A percentile compares a stretch with the other conserved stretches of the same genome.
Conservation (phyloP, 2,797 vertebrate genomes). For the Lophius americanus region DNA sequence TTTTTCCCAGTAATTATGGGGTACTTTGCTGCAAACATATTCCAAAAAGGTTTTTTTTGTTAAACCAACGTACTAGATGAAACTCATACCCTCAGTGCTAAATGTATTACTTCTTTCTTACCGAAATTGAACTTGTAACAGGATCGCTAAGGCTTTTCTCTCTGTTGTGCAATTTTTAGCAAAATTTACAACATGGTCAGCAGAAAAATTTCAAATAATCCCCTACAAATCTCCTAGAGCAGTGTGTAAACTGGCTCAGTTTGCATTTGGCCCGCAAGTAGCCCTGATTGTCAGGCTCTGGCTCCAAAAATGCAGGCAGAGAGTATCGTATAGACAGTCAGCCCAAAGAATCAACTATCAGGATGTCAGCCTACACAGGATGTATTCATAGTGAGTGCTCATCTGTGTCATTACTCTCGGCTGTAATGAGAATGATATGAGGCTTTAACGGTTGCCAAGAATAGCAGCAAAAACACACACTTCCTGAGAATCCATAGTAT, state of each 20-base stretch:
- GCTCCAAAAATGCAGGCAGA: constrained; percentile 37
- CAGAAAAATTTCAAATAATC: constrained; percentile 65
- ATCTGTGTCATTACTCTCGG: constrained; percentile 34
- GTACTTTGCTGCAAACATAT: background rate
- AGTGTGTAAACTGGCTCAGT: constrained; percentile 38
- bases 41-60: background rate
- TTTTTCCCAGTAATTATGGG: no score
- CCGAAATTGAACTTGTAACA: constrained; percentile 28
- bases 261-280: constrained; percentile 36
- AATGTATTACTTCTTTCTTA: constrained; percentile 2
- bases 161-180: constrained; percentile 36
- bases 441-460: constrained; percentile 42
- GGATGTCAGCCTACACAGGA: constrained; percentile 65
- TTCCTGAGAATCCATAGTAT: constrained; percentile 28
- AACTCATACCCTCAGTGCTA: background rate
- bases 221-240: constrained; percentile 49
- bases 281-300: constrained; percentile 30
- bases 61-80: background rate
- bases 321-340: constrained; percentile 53
- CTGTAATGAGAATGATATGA: constrained; percentile 57
- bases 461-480: constrained; percentile 42
- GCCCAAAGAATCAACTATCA: constrained; percentile 46
- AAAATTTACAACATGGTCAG: constrained; percentile 48
- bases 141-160: constrained; percentile 34
- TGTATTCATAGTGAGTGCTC: constrained; percentile 34